A percentile compares a stretch with the other conserved stretches of the same genome.
Conservation (phyloP, 2,888 invertebrate genomes). For the Pollenia angustigena region DNA sequence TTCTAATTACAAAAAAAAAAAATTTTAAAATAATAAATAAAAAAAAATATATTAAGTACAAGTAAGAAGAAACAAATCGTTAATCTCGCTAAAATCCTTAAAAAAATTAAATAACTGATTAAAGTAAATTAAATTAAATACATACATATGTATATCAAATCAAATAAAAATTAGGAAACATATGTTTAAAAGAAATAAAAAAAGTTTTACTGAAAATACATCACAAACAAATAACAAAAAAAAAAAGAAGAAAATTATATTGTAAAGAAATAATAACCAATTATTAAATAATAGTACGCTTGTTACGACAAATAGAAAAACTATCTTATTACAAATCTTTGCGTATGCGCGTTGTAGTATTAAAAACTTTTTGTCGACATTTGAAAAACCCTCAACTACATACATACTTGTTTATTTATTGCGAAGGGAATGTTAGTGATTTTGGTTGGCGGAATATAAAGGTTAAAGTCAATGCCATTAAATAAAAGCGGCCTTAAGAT, state of each 20-base stretch:
- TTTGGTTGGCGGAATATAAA: slow-evolving; percentile 51
- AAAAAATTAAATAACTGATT: neutral
- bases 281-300: slow-evolving; percentile 59
- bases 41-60: no score
- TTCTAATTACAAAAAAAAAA: neutral
- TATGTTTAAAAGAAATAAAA: slow-evolving; percentile 57
- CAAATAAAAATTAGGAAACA: slow-evolving; percentile 41
- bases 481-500: slow-evolving; percentile 45
- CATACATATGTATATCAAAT: slow-evolving; percentile 3
- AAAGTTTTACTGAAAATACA: slow-evolving; percentile 1
- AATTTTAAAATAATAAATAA: no score
- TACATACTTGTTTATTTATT: neutral
- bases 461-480: slow-evolving; percentile 68
- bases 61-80: neutral
- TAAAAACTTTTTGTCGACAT: slow-evolving; percentile 10
- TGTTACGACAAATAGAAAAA: slow-evolving; percentile 38
- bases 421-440: slow-evolving; percentile 15
- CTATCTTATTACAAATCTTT: slow-evolving; percentile 68
- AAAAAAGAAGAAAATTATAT: neutral
- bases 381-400: neutral
- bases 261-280: slow-evolving; percentile 46
- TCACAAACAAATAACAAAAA: slow-evolving; percentile 26
- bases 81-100: neutral
- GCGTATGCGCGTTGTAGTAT: slow-evolving; percentile 69
- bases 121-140: neutral